phyloP scores from a whole-genome alignment of 2,797 vertebrate species.

The Allobates femoralis region DNA sequence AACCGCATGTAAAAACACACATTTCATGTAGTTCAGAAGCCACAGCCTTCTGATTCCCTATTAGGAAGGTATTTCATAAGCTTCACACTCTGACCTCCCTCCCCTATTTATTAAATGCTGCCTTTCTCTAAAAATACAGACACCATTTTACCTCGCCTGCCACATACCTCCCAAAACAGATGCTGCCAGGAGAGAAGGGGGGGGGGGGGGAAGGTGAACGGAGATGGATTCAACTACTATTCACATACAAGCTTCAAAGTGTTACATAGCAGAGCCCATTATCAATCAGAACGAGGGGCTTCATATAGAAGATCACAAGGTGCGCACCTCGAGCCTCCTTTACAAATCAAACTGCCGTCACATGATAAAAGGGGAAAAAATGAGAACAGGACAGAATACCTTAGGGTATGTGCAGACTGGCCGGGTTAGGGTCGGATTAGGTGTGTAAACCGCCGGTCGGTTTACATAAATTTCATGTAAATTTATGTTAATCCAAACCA shows the following conservation, averaged over 20 bases:
- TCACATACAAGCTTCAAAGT: background rate
- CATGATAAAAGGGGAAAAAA: background rate
- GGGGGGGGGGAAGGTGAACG: background rate
- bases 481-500: too few species aligned
- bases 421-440: too few species aligned
- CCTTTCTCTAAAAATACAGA: slow-evolving; percentile 31
- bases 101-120: slow-evolving; percentile 30
- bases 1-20: slow-evolving; percentile 47
- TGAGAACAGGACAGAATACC: background rate
- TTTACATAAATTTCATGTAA: too few species aligned
- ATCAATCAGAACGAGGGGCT: background rate
- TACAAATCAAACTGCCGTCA: background rate
- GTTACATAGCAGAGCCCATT: background rate
- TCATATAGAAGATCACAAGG: background rate
- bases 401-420: too few species aligned
- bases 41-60: slow-evolving; percentile 12
- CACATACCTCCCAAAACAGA: slow-evolving; percentile 49
- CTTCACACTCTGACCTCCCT: slow-evolving; percentile 33
- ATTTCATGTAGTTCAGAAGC: slow-evolving; percentile 26
- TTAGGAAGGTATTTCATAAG: slow-evolving; percentile 36
- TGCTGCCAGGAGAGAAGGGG: background rate
- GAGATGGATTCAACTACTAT: slow-evolving; percentile 3
- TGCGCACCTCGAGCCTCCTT: background rate
- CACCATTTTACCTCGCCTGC: slow-evolving; percentile 52
- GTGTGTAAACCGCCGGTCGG: too few species aligned